Conservation (phyloP, 2,888 invertebrate species). For the Lochmaea crataegi region DNA sequence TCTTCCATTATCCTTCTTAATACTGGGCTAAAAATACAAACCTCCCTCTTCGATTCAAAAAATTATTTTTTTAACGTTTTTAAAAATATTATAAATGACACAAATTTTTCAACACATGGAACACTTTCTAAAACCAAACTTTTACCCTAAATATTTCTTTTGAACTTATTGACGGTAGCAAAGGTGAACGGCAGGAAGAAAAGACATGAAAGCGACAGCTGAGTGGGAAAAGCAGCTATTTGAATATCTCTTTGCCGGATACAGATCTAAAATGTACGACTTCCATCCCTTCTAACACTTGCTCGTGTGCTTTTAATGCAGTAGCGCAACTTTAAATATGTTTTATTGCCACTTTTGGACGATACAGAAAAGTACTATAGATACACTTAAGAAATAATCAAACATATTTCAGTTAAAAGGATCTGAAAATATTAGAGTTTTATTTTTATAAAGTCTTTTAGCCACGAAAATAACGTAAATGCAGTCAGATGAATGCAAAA, state of each 20-base stretch:
- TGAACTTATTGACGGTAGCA: background rate
- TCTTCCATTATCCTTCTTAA: no score
- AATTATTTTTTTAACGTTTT: background rate
- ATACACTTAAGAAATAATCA: background rate
- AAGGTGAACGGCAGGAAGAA: slow-evolving; percentile 26
- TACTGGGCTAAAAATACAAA: background rate
- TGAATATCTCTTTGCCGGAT: slow-evolving; percentile 41
- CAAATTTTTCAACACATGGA: slow-evolving; percentile 2
- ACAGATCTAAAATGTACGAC: slow-evolving; percentile 48
- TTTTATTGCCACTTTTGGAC: background rate
- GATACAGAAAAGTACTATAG: background rate
- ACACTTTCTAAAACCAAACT: slow-evolving; percentile 1
- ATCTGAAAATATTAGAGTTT: no score
- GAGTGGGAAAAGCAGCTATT: slow-evolving; percentile 16
- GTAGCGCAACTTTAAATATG: slow-evolving; percentile 21
- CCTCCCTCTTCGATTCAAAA: background rate
- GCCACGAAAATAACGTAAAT: no score
- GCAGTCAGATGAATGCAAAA: no score
- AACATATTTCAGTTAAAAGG: background rate
- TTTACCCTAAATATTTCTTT: slow-evolving; percentile 1
- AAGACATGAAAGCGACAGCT: slow-evolving; percentile 36
- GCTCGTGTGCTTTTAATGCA: slow-evolving; percentile 38
- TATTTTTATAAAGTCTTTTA: no score
- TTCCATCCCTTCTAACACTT: slow-evolving; percentile 55
- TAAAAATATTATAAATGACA: background rate